These are phyloP conservation scores for Forficula auricularia DNA, from an alignment of 1,140 invertebrate species.

Conservation along the genomic window DNA sequence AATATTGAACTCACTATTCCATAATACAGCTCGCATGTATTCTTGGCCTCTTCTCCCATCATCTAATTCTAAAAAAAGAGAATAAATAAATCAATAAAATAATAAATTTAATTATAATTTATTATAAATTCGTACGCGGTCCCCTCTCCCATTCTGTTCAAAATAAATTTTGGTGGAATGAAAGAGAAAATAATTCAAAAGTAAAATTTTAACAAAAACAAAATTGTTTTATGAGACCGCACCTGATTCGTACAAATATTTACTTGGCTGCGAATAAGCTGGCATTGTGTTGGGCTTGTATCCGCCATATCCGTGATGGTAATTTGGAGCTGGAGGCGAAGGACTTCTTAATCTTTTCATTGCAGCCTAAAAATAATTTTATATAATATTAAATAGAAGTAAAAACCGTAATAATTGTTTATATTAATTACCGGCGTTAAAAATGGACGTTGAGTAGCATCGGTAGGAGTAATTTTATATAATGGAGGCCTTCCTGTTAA, in stretches of 20 bases:
- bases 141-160: no score
- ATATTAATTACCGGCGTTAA: constrained; percentile 22
- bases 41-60: constrained; percentile 51
- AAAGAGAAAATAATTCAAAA: no score
- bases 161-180: no score
- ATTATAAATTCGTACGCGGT: no score
- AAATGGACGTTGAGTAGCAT: constrained; percentile 26
- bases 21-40: constrained; percentile 55
- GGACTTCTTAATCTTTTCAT: constrained; percentile 46
- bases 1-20: constrained; percentile 56
- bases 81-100: constrained; percentile 13
- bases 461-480: constrained; percentile 28
- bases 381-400: neutral
- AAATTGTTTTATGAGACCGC: no score
- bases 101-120: neutral
- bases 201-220: no score
- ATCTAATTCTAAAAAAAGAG: constrained; percentile 53
- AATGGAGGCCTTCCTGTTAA: constrained; percentile 25
- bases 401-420: no score
- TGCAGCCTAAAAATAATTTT: constrained; percentile 25
- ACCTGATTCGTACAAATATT: constrained; percentile 17
- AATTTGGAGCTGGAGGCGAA: constrained; percentile 38
- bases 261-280: constrained; percentile 27
- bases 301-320: constrained; percentile 31
- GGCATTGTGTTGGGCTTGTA: constrained; percentile 29